A percentile compares a stretch with the other conserved stretches of the same genome.
phyloP scores from a whole-genome alignment of 2,888 invertebrate species.

The Philereme vetulata region DNA sequence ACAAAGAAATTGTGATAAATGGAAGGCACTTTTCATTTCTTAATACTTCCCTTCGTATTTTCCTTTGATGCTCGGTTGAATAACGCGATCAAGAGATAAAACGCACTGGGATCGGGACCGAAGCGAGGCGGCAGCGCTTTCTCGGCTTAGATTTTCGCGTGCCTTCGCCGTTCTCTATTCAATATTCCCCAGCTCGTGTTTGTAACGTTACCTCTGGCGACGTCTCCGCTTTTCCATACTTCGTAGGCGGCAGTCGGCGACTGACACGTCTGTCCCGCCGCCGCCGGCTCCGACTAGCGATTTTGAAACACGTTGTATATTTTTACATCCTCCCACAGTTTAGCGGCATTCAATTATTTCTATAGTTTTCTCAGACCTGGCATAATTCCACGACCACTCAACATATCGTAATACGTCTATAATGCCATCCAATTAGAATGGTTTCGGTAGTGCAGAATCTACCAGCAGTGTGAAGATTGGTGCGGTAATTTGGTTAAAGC shows the following conservation, averaged over 20 bases:
- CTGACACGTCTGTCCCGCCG: conserved; percentile 38
- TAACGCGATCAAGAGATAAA: conserved; percentile 80
- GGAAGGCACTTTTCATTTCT: conserved; percentile 66
- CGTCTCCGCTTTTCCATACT: conserved; percentile 37
- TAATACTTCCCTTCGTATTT: conserved; percentile 72
- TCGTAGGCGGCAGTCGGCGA: conserved; percentile 40
- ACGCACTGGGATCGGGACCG: conserved; percentile 63
- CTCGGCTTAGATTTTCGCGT: conserved; percentile 61
- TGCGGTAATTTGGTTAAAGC: conserved; percentile 63
- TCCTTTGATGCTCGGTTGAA: conserved; percentile 78
- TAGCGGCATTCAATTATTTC: conserved; percentile 42
- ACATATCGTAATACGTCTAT: conserved; percentile 43
- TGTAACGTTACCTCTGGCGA: conserved; percentile 45
- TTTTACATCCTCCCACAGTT: conserved; percentile 49
- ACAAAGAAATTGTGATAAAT: conserved; percentile 65
- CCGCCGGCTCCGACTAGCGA: conserved; percentile 25
- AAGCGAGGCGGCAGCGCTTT: conserved; percentile 48
- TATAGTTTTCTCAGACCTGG: conserved; percentile 47
- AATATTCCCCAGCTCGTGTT: conserved; percentile 51
- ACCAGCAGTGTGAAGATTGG: conserved; percentile 37
- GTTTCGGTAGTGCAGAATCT: conserved; percentile 5
- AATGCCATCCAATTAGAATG: conserved; percentile 26
- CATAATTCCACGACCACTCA: conserved; percentile 47
- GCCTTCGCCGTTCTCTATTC: conserved; percentile 50
- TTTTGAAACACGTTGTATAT: conserved; percentile 46